Evolutionary conservation across 2,797 vertebrate species (phyloP).

Genomic region (Helicolenus hilgendorfi): DNA sequence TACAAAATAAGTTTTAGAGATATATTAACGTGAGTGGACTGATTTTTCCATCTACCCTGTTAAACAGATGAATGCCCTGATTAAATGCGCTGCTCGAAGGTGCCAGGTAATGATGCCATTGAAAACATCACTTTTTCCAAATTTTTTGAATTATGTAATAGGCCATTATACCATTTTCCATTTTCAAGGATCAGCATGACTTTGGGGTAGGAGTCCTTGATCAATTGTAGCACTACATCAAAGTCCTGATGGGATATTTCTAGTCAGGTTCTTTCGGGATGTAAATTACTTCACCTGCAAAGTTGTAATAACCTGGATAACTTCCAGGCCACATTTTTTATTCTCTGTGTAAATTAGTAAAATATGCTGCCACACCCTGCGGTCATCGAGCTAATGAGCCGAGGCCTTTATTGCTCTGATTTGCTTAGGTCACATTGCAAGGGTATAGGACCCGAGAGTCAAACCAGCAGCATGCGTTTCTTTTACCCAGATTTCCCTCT

Average conservation of each 20-base stretch:
- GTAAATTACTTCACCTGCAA: constrained; percentile 12
- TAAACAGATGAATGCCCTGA: constrained; percentile 18
- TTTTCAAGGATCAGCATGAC: not conserved
- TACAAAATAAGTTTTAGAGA: not conserved
- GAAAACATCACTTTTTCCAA: constrained; percentile 43
- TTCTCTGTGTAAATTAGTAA: constrained; percentile 32
- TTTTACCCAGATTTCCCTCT: constrained; percentile 32
- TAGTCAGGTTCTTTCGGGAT: not conserved
- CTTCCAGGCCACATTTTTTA: not conserved
- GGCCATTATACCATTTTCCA: constrained; percentile 21
- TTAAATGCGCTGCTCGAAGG: constrained; percentile 37
- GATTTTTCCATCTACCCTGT: constrained; percentile 42
- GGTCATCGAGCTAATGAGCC: constrained; percentile 19
- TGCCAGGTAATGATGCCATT: constrained; percentile 31
- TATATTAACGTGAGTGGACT: not conserved
- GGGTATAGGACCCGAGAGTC: constrained; percentile 17
- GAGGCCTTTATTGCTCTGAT: constrained; percentile 19
- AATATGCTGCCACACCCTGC: constrained; percentile 26
- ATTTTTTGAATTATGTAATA: constrained; percentile 30
- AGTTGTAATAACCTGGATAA: constrained; percentile 7
- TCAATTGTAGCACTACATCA: constrained; percentile 15
- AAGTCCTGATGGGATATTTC: not conserved
- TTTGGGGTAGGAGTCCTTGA: not conserved
- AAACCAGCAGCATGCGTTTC: constrained; percentile 42
- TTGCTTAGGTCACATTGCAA: constrained; percentile 45